These are phyloP conservation scores for Diarsia mendica DNA, from an alignment of 2,888 invertebrate species.

Conservation along the genomic window DNA sequence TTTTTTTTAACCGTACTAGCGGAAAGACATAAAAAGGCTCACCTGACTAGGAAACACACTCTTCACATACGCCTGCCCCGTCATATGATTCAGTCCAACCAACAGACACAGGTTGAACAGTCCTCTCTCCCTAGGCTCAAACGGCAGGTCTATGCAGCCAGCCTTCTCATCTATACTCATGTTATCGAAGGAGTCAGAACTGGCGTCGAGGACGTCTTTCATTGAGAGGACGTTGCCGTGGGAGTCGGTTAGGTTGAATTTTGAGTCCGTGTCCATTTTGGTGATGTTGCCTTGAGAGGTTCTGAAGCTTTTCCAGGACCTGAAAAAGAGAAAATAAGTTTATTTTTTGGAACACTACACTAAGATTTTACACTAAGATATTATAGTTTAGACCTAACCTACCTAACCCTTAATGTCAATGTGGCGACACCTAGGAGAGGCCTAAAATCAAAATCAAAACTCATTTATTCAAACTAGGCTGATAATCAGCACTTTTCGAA, in stretches of 20 bases:
- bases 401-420: too few relatives aligned
- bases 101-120: constrained; percentile 93
- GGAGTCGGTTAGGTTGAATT: constrained; percentile 81
- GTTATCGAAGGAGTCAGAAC: constrained; percentile 74
- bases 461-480: too few relatives aligned
- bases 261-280: constrained; percentile 81
- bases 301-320: constrained; percentile 87
- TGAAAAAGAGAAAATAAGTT: constrained; percentile 2
- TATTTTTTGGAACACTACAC: too few relatives aligned
- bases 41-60: constrained; percentile 92
- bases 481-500: too few relatives aligned
- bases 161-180: constrained; percentile 84
- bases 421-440: too few relatives aligned
- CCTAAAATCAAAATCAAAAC: too few relatives aligned
- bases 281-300: constrained; percentile 81
- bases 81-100: constrained; percentile 92
- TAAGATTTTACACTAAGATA: too few relatives aligned
- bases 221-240: constrained; percentile 79
- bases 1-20: too few relatives aligned
- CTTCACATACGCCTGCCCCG: constrained; percentile 92
- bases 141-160: constrained; percentile 84
- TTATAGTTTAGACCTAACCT: too few relatives aligned
- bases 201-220: constrained; percentile 73
- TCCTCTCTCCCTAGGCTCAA: constrained; percentile 82
- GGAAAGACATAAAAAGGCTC: too few relatives aligned